These are phyloP conservation scores for Mycalesis mineus DNA, from an alignment of 2,888 invertebrate species.

Conservation along the genomic window DNA sequence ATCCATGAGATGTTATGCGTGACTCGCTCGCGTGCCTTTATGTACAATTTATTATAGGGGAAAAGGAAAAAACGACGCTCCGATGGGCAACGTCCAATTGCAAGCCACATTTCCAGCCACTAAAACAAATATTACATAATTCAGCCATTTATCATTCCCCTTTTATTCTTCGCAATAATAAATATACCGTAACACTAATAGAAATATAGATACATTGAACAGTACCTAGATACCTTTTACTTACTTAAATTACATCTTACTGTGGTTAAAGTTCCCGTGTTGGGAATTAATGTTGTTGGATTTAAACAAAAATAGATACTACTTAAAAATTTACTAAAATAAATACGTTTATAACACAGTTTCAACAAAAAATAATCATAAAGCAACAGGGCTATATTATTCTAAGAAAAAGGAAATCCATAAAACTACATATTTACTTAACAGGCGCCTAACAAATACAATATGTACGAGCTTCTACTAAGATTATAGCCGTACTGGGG, in stretches of 20 bases:
- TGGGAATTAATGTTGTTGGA: slow-evolving; percentile 11
- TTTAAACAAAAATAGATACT: slow-evolving; percentile 1
- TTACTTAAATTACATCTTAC: too few relatives aligned
- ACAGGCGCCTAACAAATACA: background rate
- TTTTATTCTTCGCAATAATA: slow-evolving; percentile 1
- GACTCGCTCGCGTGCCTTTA: slow-evolving; percentile 68
- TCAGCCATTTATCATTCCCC: slow-evolving; percentile 24
- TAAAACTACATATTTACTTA: background rate
- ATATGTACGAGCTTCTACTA: background rate
- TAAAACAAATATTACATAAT: slow-evolving; percentile 36
- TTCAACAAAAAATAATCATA: too few relatives aligned
- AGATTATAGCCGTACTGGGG: slow-evolving; percentile 2
- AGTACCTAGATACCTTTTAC: too few relatives aligned
- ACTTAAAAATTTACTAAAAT: too few relatives aligned
- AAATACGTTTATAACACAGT: too few relatives aligned
- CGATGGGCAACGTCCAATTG: slow-evolving; percentile 45
- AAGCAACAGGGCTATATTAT: too few relatives aligned
- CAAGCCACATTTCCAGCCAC: slow-evolving; percentile 42
- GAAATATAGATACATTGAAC: too few relatives aligned
- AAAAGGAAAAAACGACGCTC: slow-evolving; percentile 50
- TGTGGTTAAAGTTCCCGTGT: background rate
- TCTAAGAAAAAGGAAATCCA: background rate
- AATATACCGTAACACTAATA: background rate
- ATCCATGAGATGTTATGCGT: slow-evolving; percentile 75
- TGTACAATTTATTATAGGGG: slow-evolving; percentile 69